Conservation (phyloP, 1,140 invertebrate species). For the Cecropterus lyciades region DNA sequence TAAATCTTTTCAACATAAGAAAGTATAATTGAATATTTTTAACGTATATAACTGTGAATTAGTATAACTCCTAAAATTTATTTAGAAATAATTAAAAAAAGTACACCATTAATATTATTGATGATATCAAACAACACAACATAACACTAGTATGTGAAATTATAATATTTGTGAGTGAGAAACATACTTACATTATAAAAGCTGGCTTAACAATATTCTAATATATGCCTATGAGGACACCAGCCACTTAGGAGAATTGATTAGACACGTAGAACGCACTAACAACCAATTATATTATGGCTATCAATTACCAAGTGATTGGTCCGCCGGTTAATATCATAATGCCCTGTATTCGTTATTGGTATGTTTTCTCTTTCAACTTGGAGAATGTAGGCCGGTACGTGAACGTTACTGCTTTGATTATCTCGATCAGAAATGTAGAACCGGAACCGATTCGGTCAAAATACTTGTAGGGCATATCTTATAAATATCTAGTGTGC, state of each 20-base stretch:
- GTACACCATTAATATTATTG: too few species aligned
- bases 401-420: constrained; percentile 63
- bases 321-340: constrained; percentile 52
- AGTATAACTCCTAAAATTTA: too few species aligned
- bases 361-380: constrained; percentile 68
- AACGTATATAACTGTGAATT: too few species aligned
- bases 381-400: constrained; percentile 64
- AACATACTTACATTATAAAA: too few species aligned
- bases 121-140: too few species aligned
- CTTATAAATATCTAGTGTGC: neutral
- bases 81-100: too few species aligned
- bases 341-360: constrained; percentile 54
- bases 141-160: too few species aligned
- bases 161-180: too few species aligned
- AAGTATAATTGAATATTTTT: too few species aligned
- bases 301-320: constrained; percentile 53
- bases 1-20: too few species aligned
- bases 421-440: constrained; percentile 64
- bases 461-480: constrained; percentile 35
- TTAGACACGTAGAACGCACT: neutral
- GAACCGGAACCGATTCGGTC: constrained; percentile 44
- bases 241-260: neutral
- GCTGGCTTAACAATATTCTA: too few species aligned
- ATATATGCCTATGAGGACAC: constrained; percentile 1
- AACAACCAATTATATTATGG: constrained; percentile 47